phyloP scores from a whole-genome alignment of 2,113 vertebrate genomes.

The Takifugu flavidus region DNA sequence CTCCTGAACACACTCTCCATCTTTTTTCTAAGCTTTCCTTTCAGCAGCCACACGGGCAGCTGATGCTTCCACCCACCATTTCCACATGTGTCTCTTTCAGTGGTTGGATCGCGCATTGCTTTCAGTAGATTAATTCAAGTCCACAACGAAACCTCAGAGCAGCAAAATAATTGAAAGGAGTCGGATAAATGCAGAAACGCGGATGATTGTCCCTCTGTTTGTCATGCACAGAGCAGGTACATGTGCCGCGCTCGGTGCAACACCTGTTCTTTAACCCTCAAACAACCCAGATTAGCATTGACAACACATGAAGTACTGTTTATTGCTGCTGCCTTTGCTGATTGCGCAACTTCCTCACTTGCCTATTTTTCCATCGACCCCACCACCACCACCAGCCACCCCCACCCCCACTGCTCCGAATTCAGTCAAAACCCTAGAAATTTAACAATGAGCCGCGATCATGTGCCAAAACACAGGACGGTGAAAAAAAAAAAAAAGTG shows the following conservation, averaged over 20 bases:
- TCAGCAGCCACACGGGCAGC: slow-evolving; percentile 33
- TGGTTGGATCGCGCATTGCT: slow-evolving; percentile 53
- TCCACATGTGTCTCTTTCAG: slow-evolving; percentile 43
- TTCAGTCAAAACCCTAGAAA: slow-evolving; percentile 37
- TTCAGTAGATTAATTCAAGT: slow-evolving; percentile 48
- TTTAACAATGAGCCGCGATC: slow-evolving; percentile 53
- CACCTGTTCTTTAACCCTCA: slow-evolving; percentile 2
- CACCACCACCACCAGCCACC: not conserved
- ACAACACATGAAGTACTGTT: slow-evolving; percentile 25
- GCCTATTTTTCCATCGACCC: slow-evolving; percentile 28
- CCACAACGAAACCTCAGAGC: slow-evolving; percentile 25
- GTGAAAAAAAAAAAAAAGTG: slow-evolving; percentile 40
- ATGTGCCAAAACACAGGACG: slow-evolving; percentile 49
- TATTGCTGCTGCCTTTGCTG: not conserved
- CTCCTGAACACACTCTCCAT: slow-evolving; percentile 21
- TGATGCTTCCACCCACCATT: slow-evolving; percentile 52
- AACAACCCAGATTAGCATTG: slow-evolving; percentile 4
- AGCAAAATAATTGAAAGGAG: slow-evolving; percentile 13
- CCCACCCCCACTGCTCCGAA: slow-evolving; percentile 2
- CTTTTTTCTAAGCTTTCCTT: slow-evolving; percentile 42
- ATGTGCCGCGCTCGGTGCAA: slow-evolving; percentile 2
- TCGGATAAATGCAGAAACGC: no score
- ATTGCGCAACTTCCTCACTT: slow-evolving; percentile 27
- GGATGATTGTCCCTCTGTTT: no score
- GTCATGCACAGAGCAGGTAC: slow-evolving; percentile 3